Evolutionary conservation across 2,888 invertebrate species (phyloP), one percentile per base, ranked within the genome.

Genomic region (Dolomedes plantarius): DNA sequence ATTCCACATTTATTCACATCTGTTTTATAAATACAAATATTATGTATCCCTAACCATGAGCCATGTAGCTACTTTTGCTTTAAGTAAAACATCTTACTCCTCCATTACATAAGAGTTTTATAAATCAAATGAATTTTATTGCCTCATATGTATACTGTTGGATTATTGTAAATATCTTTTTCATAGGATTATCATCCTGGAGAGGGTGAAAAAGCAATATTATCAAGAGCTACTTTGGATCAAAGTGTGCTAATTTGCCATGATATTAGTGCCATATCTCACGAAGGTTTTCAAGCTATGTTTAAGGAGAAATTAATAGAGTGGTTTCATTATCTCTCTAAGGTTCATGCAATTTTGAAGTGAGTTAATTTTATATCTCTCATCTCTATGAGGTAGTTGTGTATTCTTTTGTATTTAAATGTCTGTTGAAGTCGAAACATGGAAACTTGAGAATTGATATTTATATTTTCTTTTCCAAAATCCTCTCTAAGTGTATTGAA

Each of bases 101-200:
- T n/a, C n/a, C n/a, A n/a, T n/a, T n/a, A n/a, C n/a, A n/a, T n/a
- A n/a, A n/a, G n/a, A n/a, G n/a, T n/a, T n/a, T n/a, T n/a, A n/a
- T n/a, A n/a, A n/a, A n/a, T n/a, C n/a, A n/a, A 27, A 13, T 28
- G 7, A n/a, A n/a, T 5, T 19, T 5, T n/a, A 68, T 68, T 3
- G 27, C 28, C 65, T 28, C 5, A 27, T n/a, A n/a, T n/a, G n/a
- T n/a, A n/a, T n/a, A n/a, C 6, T 19, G 11, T 3, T 68, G 29
- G 19, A 23, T 32, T 1, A 6, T 62, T 64, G 46, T 64, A 19
- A 7, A 68, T 41, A 19, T 1, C 16, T 81, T 80, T 36, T n/a
- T n/a, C n/a, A n/a, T 39, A 87, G 87, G n/a, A 16, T 23, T 87
- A 87, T 69, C 29, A 74, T 71, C 74, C 77, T 23, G 31, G 65